Conservation (phyloP, 2,797 vertebrate genomes). For the Avahi laniger region DNA sequence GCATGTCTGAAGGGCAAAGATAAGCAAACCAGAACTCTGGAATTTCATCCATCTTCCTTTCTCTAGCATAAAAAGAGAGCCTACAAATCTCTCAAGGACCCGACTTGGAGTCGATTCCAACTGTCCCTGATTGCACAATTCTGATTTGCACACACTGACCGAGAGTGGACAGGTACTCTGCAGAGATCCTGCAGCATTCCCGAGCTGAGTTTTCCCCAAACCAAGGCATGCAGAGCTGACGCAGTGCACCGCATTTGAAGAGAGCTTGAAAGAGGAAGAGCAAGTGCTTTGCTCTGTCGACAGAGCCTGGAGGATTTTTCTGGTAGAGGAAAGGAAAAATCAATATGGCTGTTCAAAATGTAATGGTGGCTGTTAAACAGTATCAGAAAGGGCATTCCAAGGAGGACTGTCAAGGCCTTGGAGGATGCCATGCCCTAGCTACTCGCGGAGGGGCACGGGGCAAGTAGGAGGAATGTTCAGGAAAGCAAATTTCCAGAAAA, state of each 20-base stretch:
- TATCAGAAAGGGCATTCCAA: background rate
- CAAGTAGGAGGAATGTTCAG: background rate
- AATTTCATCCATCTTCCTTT: background rate
- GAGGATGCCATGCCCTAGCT: no score
- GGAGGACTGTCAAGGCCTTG: background rate
- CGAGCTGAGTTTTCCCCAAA: background rate
- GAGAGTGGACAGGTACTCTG: background rate
- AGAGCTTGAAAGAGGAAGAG: background rate
- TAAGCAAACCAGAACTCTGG: background rate
- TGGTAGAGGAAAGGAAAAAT: background rate
- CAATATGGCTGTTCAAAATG: slow-evolving; percentile 18
- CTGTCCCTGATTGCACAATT: rapidly evolving
- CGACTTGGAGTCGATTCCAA: background rate
- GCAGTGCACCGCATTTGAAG: rapidly evolving
- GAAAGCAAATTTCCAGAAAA: background rate
- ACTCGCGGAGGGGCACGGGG: no score
- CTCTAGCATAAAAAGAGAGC: background rate
- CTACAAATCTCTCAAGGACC: background rate
- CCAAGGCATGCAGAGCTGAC: rapidly evolving
- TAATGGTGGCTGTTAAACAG: background rate
- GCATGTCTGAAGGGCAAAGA: background rate
- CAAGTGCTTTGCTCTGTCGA: background rate
- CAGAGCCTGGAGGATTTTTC: background rate
- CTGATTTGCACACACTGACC: background rate
- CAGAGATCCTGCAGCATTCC: background rate